Evolutionary conservation across 2,888 invertebrate genomes (phyloP).

Genomic region (Phaedon cochleariae): DNA sequence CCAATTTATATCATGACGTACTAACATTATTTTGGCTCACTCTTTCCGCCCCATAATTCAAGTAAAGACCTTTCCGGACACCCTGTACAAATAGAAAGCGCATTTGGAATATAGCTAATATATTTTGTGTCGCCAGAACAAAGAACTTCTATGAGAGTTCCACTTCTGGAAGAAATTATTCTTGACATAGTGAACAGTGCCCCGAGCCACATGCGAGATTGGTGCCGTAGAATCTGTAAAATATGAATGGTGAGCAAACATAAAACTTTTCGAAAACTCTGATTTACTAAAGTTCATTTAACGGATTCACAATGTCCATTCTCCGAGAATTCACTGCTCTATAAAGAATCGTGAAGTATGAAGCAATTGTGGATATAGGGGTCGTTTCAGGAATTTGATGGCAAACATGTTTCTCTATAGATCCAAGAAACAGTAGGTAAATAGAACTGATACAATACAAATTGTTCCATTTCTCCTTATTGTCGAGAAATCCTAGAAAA

Average conservation of each 20-base stretch:
- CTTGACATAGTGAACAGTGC: background rate
- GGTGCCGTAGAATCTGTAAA: slow-evolving; percentile 4
- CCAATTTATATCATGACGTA: too few species aligned
- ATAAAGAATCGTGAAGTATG: background rate
- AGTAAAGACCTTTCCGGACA: too few species aligned
- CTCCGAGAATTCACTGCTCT: background rate
- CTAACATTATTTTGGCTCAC: too few species aligned
- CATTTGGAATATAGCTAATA: background rate
- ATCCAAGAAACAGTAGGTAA: too few species aligned
- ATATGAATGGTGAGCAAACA: slow-evolving; percentile 5
- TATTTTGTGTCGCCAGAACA: background rate
- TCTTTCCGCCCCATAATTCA: too few species aligned
- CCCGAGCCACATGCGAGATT: background rate
- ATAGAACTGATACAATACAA: too few species aligned
- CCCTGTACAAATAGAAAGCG: background rate
- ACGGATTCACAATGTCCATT: background rate
- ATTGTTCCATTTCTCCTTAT: too few species aligned
- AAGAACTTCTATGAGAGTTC: background rate
- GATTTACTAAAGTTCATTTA: background rate
- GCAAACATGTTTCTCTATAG: too few species aligned
- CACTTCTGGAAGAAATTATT: background rate
- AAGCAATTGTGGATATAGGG: background rate
- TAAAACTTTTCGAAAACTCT: slow-evolving; percentile 10
- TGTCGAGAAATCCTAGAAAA: too few species aligned
- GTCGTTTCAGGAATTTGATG: background rate